phyloP scores from a whole-genome alignment of 2,113 vertebrate species.

The Catharus fuscescens region DNA sequence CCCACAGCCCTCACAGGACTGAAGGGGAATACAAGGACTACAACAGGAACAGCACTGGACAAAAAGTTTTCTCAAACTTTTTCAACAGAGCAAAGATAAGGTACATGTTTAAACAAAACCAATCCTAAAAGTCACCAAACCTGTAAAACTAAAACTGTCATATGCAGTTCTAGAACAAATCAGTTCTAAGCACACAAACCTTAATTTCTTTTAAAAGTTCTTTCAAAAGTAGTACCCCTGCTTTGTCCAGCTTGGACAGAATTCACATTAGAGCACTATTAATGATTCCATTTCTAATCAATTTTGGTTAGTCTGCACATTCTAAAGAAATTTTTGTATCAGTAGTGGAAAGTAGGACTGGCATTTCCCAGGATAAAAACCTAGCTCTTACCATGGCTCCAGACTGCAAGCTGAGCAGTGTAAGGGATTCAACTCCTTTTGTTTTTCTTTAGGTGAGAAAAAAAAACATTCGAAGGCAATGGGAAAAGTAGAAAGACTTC shows the following conservation, averaged over 20 bases:
- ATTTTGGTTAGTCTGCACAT: not conserved
- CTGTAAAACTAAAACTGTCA: not conserved
- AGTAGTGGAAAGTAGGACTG: not conserved
- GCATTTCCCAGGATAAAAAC: not conserved
- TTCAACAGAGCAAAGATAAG: not conserved
- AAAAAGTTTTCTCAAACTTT: not conserved
- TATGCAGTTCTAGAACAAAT: not conserved
- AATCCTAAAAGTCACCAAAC: not conserved
- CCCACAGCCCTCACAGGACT: not conserved
- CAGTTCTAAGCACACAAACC: not conserved
- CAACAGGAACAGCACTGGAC: not conserved
- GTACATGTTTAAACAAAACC: not conserved
- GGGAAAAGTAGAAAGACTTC: not conserved
- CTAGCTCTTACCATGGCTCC: not conserved
- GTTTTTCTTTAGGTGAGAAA: not conserved
- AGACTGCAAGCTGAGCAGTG: not conserved
- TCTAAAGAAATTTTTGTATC: not conserved
- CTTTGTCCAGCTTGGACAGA: not conserved
- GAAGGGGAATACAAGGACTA: not conserved
- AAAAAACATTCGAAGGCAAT: not conserved
- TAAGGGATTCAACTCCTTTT: not conserved
- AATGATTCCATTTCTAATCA: fast-evolving
- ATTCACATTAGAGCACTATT: not conserved
- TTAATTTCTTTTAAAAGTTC: not conserved
- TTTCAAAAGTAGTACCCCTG: not conserved